Conservation (phyloP, 2,888 invertebrate species). For the Phengaris alcon region DNA sequence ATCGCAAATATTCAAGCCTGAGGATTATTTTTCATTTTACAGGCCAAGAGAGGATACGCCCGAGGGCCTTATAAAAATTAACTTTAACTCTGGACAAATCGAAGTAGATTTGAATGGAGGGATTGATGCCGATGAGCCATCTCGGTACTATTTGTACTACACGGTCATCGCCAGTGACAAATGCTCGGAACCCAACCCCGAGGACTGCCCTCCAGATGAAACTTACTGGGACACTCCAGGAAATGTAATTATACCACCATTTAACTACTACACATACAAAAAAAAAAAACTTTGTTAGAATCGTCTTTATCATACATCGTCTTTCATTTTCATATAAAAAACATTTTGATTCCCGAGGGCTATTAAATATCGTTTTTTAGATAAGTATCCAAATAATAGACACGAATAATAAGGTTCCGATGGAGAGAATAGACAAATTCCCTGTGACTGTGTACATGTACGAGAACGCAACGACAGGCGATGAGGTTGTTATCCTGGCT, state of each 20-base stretch:
- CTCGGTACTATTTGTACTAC: conserved; percentile 70
- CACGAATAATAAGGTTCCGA: conserved; percentile 80
- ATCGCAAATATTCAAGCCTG: too few relatives aligned
- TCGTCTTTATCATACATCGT: too few relatives aligned
- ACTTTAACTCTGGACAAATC: conserved; percentile 73
- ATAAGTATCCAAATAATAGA: conserved; percentile 79
- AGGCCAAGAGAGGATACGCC: conserved; percentile 54
- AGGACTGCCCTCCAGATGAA: conserved; percentile 56
- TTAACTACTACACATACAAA: neutral
- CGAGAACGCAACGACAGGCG: conserved; percentile 71
- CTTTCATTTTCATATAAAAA: too few relatives aligned
- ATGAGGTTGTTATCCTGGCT: conserved; percentile 58
- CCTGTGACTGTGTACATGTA: conserved; percentile 57
- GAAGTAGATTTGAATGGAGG: conserved; percentile 59
- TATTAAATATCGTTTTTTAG: conserved; percentile 51
- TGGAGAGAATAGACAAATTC: conserved; percentile 55
- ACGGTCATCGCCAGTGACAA: conserved; percentile 76
- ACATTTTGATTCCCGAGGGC: too few relatives aligned
- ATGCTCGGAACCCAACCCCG: conserved; percentile 51
- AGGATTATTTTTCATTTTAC: neutral
- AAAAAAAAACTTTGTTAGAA: too few relatives aligned
- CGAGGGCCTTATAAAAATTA: conserved; percentile 69
- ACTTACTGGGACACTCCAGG: conserved; percentile 55
- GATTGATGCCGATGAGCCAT: conserved; percentile 79
- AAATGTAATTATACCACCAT: conserved; percentile 53